phyloP scores from a whole-genome alignment of 2,888 invertebrate genomes.

The Elmis aenea region DNA sequence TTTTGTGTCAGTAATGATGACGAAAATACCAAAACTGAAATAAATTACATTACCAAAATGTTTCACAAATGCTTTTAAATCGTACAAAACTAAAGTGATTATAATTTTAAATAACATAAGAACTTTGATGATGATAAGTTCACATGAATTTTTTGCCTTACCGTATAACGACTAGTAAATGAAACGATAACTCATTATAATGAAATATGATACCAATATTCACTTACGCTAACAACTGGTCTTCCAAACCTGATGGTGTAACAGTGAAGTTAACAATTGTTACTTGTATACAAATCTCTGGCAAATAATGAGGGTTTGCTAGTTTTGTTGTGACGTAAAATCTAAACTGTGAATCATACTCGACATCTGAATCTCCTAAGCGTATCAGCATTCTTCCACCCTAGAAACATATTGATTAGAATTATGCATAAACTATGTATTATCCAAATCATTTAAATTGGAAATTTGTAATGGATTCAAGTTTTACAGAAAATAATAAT shows the following conservation, averaged over 20 bases:
- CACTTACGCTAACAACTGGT: slow-evolving; percentile 83
- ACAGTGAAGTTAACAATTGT: slow-evolving; percentile 92
- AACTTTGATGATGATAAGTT: too few relatives aligned
- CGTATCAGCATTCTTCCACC: slow-evolving; percentile 77
- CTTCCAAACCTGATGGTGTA: slow-evolving; percentile 83
- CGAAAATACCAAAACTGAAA: too few relatives aligned
- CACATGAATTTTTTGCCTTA: too few relatives aligned
- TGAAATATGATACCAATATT: background rate
- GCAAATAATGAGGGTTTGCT: slow-evolving; percentile 89
- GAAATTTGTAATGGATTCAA: too few relatives aligned
- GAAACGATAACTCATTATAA: slow-evolving; percentile 1
- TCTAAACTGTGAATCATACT: slow-evolving; percentile 79
- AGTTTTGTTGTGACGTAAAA: slow-evolving; percentile 89
- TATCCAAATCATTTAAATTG: too few relatives aligned
- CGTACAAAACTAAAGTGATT: too few relatives aligned
- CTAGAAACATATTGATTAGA: slow-evolving; percentile 39
- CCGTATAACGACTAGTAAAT: background rate
- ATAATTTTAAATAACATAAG: too few relatives aligned
- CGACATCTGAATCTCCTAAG: slow-evolving; percentile 83
- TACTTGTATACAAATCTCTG: slow-evolving; percentile 89
- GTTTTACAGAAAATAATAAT: too few relatives aligned
- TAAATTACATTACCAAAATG: too few relatives aligned
- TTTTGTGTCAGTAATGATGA: too few relatives aligned
- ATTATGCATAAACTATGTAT: background rate
- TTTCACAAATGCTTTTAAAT: too few relatives aligned